Conservation (phyloP, 2,113 vertebrate species). For the Dicentrarchus labrax region DNA sequence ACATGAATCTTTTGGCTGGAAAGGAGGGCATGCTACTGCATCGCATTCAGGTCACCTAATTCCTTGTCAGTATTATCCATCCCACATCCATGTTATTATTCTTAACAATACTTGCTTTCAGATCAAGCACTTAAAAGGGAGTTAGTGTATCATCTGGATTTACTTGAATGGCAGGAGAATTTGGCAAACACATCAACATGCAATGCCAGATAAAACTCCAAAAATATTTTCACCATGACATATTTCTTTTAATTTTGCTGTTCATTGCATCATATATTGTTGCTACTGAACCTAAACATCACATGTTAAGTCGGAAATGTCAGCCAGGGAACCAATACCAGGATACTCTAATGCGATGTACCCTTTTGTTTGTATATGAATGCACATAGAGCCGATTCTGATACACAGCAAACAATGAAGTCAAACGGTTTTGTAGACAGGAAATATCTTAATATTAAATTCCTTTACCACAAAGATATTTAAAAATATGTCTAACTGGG, state of each 20-base stretch:
- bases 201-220: conserved; percentile 35
- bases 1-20: conserved; percentile 79
- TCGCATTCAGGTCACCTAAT: conserved; percentile 79
- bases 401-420: neutral
- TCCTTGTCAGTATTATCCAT: conserved; percentile 79
- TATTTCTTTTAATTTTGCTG: neutral
- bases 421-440: neutral
- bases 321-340: neutral
- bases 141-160: conserved; percentile 73
- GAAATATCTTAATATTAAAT: neutral
- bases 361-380: neutral
- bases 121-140: conserved; percentile 74
- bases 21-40: conserved; percentile 76
- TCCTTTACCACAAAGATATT: neutral
- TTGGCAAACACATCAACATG: conserved; percentile 50
- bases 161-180: conserved; percentile 69
- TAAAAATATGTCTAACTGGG: neutral
- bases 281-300: conserved; percentile 6
- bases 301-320: neutral
- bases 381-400: neutral
- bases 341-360: neutral
- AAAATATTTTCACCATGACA: conserved; percentile 41
- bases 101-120: conserved; percentile 74
- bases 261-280: conserved; percentile 27
- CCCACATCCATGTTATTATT: conserved; percentile 81